A percentile compares a stretch with the other conserved stretches of the same genome.
These are phyloP conservation scores for Resseliella maxima DNA, from an alignment of 2,888 invertebrate species.

Conservation along the genomic window DNA sequence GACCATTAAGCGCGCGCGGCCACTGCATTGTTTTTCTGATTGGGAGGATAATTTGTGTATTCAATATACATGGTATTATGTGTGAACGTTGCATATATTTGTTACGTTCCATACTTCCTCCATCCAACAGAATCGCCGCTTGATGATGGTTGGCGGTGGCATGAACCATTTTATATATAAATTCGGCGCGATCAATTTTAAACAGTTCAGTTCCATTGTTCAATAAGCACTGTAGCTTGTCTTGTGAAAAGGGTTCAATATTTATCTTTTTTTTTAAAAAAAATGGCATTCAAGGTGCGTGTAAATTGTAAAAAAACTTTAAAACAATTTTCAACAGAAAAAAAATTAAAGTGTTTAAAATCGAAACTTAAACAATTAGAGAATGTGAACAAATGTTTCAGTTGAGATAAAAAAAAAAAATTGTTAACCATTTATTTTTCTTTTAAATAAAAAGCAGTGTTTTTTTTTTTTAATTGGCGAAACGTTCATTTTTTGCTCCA, in stretches of 20 bases:
- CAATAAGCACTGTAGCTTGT: constrained; percentile 8
- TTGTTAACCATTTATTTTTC: no score
- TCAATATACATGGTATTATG: background rate
- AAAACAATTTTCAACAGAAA: no score
- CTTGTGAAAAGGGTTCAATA: background rate
- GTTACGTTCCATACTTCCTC: background rate
- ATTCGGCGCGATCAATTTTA: constrained; percentile 10
- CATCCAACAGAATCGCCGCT: background rate
- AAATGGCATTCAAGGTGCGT: constrained; percentile 61
- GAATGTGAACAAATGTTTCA: no score
- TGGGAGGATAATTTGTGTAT: constrained; percentile 6
- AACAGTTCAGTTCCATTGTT: constrained; percentile 15
- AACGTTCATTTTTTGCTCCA: background rate
- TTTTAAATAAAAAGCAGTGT: background rate
- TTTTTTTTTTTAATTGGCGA: background rate
- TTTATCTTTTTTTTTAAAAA: constrained; percentile 29
- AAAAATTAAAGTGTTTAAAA: no score
- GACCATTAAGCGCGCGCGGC: background rate
- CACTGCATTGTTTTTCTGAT: background rate
- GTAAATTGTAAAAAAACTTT: no score
- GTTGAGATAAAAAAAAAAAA: no score
- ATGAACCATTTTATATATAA: constrained; percentile 42
- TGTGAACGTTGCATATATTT: background rate
- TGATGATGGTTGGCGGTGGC: constrained; percentile 34
- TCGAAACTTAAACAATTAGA: no score